Conservation (phyloP, 1,140 invertebrate species). For the Drosophila obscura region DNA sequence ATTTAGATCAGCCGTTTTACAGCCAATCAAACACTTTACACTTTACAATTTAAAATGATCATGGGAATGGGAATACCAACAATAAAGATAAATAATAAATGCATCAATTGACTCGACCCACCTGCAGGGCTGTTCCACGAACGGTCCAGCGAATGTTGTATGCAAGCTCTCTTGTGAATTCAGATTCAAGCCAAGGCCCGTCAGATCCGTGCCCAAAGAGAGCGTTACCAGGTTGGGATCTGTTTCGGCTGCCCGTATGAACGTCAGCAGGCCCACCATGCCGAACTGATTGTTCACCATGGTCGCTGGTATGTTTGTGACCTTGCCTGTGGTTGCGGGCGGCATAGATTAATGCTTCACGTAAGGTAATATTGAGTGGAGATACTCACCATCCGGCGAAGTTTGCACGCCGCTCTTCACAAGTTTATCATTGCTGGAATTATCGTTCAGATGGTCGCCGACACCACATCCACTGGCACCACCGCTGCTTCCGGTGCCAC, state of each 20-base stretch:
- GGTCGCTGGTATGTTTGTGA: slow-evolving; percentile 98
- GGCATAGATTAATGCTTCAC: too few species aligned
- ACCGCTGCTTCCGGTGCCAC: slow-evolving; percentile 33
- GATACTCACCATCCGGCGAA: slow-evolving; percentile 91
- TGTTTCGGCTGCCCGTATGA: slow-evolving; percentile 98
- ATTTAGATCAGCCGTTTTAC: too few species aligned
- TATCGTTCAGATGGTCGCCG: slow-evolving; percentile 80
- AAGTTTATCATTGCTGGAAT: slow-evolving; percentile 84
- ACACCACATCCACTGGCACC: slow-evolving; percentile 50
- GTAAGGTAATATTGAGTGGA: not conserved
- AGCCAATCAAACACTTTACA: not conserved
- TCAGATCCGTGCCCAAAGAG: slow-evolving; percentile 98
- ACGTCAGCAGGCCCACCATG: slow-evolving; percentile 98
- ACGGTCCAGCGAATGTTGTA: slow-evolving; percentile 98
- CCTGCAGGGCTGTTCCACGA: slow-evolving; percentile 97
- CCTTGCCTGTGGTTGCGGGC: slow-evolving; percentile 87
- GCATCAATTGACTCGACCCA: slow-evolving; percentile 47
- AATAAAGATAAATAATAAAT: not conserved
- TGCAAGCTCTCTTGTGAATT: slow-evolving; percentile 98
- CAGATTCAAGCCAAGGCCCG: slow-evolving; percentile 98
- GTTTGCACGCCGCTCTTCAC: slow-evolving; percentile 95
- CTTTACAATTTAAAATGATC: not conserved
- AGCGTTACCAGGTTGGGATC: slow-evolving; percentile 97
- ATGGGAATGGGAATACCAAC: too few species aligned
- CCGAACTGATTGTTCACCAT: slow-evolving; percentile 99